Base-by-base conservation (phyloP, 1,140 invertebrate genomes). In the Nebria ingens region DNA sequence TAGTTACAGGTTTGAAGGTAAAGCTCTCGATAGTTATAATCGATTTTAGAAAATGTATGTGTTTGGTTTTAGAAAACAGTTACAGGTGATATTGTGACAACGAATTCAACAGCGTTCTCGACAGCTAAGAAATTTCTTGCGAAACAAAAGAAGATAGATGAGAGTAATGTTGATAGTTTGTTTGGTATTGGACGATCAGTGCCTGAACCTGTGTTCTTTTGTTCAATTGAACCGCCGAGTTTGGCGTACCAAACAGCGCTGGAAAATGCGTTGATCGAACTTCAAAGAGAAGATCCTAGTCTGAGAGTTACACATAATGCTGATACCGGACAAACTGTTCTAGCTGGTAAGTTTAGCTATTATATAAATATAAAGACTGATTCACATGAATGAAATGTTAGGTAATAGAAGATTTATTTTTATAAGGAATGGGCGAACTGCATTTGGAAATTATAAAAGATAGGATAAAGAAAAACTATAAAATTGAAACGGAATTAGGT, bases 121-220 rank as follows among this genome's bases (percentile, higher is more conserved):
- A 67, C 67, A 40, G 86, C 84, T 1, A 77, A 79, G 54, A 76
- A 76, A 22, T 70, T 68, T 23, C 68, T 87, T 13, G 55, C 69
- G 2, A 70, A 77, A 38, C 62, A 58, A 52, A 40, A 29, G 11
- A 49, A 58, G n/a, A 64, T 61, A 9, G 55, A 61, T 51, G 58
- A 63, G 20, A 45, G 54, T 20, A 57, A 61, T 56, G 57, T 56
- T 45, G 63, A 61, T n/a, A 56, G 66, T 53, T 11, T 58, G 51
- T 84, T 77, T 74, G 62, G 76, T 62, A 58, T 69, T 53, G 83
- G 84, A 12, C 75, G 87, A 1, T 76, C 79, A 45, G 73, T 93
- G 56, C 92, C 93, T 0, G 87, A 95, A 64, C 93, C 96, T 1
- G 96, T 99, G 0, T 98, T 97, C 72, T 95, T 97, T 66, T 98